phyloP scores from a whole-genome alignment of 2,888 invertebrate genomes.

The Drosophila ustulata region DNA sequence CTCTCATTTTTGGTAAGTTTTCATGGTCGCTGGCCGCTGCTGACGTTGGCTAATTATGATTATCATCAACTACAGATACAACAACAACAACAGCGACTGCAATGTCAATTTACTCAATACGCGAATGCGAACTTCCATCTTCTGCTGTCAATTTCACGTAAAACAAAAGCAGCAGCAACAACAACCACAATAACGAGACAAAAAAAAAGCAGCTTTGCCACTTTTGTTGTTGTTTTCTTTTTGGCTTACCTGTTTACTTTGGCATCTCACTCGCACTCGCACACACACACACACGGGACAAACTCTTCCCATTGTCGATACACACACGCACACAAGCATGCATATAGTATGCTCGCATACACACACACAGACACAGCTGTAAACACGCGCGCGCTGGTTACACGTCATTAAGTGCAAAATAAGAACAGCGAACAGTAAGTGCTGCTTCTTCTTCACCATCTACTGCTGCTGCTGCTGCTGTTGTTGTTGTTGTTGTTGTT shows the following conservation, averaged over 20 bases:
- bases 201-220: slow-evolving; percentile 65
- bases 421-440: slow-evolving; percentile 62
- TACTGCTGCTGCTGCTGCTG: slow-evolving; percentile 23
- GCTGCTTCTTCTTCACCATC: slow-evolving; percentile 11
- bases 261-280: slow-evolving; percentile 57
- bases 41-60: slow-evolving; percentile 68
- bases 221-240: slow-evolving; percentile 51
- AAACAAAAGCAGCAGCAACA: slow-evolving; percentile 51
- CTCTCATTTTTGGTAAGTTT: slow-evolving; percentile 50
- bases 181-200: slow-evolving; percentile 21
- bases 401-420: slow-evolving; percentile 79
- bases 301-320: no score
- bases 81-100: slow-evolving; percentile 30
- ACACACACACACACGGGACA: slow-evolving; percentile 17
- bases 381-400: slow-evolving; percentile 71
- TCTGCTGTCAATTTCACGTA: slow-evolving; percentile 60
- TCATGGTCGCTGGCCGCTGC: slow-evolving; percentile 65
- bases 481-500: slow-evolving; percentile 19
- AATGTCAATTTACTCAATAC: slow-evolving; percentile 61
- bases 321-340: slow-evolving; percentile 14
- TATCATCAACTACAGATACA: slow-evolving; percentile 41
- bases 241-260: slow-evolving; percentile 66
- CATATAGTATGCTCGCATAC: slow-evolving; percentile 9
- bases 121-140: slow-evolving; percentile 33
- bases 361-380: slow-evolving; percentile 36